A percentile compares a stretch with the other conserved stretches of the same genome.
Evolutionary conservation across 2,888 invertebrate species (phyloP).

Genomic region (Drosophila infuscata): DNA sequence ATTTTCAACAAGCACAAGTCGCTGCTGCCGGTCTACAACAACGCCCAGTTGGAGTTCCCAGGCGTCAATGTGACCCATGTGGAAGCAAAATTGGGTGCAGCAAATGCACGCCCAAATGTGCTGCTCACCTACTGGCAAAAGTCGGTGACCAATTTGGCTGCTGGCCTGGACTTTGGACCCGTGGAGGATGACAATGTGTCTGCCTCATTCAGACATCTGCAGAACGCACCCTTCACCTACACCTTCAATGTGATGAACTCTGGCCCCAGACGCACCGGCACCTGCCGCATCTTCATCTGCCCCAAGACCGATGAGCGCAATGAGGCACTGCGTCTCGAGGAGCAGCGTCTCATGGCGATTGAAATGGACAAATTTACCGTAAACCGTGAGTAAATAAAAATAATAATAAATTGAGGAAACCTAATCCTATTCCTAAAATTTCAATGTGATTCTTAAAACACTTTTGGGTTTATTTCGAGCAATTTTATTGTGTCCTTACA

Average conservation of each 20-base stretch:
- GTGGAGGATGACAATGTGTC: conserved; percentile 88
- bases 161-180: conserved; percentile 92
- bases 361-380: conserved; percentile 89
- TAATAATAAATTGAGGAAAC: not conserved
- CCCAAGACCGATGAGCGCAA: conserved; percentile 89
- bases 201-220: conserved; percentile 91
- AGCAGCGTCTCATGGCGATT: conserved; percentile 88
- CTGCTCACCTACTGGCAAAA: conserved; percentile 92
- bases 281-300: conserved; percentile 89
- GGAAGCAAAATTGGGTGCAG: conserved; percentile 65
- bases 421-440: not conserved
- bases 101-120: conserved; percentile 85
- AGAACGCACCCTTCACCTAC: conserved; percentile 90
- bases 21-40: conserved; percentile 87
- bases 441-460: fast-evolving
- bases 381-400: conserved; percentile 86
- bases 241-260: conserved; percentile 88
- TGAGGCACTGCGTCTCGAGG: conserved; percentile 86
- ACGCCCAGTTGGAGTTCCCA: conserved; percentile 74
- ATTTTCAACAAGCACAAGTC: conserved; percentile 90
- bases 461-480: not conserved
- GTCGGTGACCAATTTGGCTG: conserved; percentile 91
- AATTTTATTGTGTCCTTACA: conserved; percentile 78
- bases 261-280: conserved; percentile 86
- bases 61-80: conserved; percentile 69